Percentiles rank a stretch among this genome's conserved stretches.
Conservation (phyloP, 2,888 invertebrate genomes). For the Torymus auratus region DNA sequence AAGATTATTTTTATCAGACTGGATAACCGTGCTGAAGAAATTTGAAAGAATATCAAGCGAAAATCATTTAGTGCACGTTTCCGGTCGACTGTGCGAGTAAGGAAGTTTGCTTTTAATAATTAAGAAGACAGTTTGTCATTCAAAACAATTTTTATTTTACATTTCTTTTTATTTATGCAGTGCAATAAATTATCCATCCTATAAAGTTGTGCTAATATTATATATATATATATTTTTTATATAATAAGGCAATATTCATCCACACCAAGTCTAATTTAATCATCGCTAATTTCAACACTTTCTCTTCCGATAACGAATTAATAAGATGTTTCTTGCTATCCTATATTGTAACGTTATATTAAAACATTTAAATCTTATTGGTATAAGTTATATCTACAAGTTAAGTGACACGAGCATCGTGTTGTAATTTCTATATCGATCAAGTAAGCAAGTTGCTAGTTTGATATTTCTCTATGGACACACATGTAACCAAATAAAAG, state of each 20-base stretch:
- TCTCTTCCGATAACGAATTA: slow-evolving; percentile 24
- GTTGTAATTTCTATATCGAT: too few species aligned
- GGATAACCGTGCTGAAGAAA: too few species aligned
- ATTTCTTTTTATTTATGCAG: slow-evolving; percentile 1
- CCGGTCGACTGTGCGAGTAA: too few species aligned
- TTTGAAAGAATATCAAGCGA: too few species aligned
- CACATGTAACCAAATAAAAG: slow-evolving; percentile 18
- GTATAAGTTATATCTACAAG: slow-evolving; percentile 37
- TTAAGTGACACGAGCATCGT: not conserved
- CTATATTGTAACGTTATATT: not conserved
- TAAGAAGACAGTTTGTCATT: not conserved
- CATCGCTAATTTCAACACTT: slow-evolving; percentile 32
- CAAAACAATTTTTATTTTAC: slow-evolving; percentile 41
- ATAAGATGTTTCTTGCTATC: slow-evolving; percentile 7
- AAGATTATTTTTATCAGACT: too few species aligned
- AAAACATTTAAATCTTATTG: slow-evolving; percentile 3
- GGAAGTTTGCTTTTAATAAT: too few species aligned
- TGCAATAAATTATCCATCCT: slow-evolving; percentile 48
- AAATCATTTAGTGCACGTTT: too few species aligned
- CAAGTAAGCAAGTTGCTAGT: too few species aligned
- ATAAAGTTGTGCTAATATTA: slow-evolving; percentile 29
- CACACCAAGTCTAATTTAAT: slow-evolving; percentile 30
- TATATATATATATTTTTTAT: not conserved
- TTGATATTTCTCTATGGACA: too few species aligned
- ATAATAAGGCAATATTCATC: slow-evolving; percentile 15